phyloP scores from a whole-genome alignment of 2,113 vertebrate genomes.

The Anoura caudifer region DNA sequence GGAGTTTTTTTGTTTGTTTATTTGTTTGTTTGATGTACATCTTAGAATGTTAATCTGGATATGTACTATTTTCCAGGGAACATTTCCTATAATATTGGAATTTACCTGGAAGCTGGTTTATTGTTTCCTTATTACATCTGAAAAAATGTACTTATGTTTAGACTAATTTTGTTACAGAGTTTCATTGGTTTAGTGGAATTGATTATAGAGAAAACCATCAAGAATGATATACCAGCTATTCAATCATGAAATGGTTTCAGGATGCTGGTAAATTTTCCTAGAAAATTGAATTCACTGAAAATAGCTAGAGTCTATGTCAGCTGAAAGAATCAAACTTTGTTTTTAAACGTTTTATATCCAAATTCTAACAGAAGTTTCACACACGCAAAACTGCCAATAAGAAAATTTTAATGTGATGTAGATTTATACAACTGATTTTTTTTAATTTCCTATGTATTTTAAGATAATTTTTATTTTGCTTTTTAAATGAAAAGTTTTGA shows the following conservation, averaged over 20 bases:
- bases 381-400: not conserved
- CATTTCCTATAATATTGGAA: constrained; percentile 20
- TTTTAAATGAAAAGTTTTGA: not conserved
- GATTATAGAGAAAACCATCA: constrained; percentile 56
- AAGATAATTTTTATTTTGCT: not conserved
- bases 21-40: not conserved
- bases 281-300: constrained; percentile 63
- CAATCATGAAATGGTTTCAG: constrained; percentile 55
- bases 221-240: constrained; percentile 36
- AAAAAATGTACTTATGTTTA: constrained; percentile 42
- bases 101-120: constrained; percentile 14
- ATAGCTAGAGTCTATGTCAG: not conserved
- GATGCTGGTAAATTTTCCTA: constrained; percentile 48
- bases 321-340: constrained; percentile 35
- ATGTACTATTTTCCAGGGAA: constrained; percentile 9
- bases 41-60: not conserved
- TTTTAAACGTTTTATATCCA: constrained; percentile 26
- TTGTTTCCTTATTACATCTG: constrained; percentile 46
- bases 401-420: not conserved
- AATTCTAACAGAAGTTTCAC: not conserved
- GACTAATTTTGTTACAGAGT: constrained; percentile 49
- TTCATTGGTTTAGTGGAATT: constrained; percentile 50
- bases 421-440: not conserved
- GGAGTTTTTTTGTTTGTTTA: not conserved
- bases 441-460: not conserved